These are phyloP conservation scores for Micrasema longulum DNA, from an alignment of 1,140 invertebrate species.

Conservation along the genomic window DNA sequence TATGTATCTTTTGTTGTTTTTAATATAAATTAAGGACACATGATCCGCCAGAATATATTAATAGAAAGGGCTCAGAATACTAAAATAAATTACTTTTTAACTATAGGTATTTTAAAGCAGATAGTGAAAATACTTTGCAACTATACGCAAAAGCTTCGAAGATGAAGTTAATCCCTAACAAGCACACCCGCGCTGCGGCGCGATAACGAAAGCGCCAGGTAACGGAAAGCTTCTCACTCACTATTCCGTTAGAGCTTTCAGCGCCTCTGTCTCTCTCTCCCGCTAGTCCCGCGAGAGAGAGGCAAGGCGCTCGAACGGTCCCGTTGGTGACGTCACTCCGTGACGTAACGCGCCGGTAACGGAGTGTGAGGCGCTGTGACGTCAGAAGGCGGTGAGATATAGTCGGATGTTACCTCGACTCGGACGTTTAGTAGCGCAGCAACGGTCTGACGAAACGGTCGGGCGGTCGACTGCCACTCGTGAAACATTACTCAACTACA, in stretches of 20 bases:
- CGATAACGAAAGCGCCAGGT: conserved; percentile 41
- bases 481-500: neutral
- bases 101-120: too few species aligned
- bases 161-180: conserved; percentile 1
- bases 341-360: conserved; percentile 59
- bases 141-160: neutral
- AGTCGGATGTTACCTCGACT: conserved; percentile 65
- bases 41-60: too few species aligned
- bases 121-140: neutral
- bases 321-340: conserved; percentile 65
- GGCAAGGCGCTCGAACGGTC: conserved; percentile 61
- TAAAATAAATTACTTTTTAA: too few species aligned
- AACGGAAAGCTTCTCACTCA: conserved; percentile 55
- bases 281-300: conserved; percentile 16
- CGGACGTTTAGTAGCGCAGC: conserved; percentile 65
- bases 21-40: too few species aligned
- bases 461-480: conserved; percentile 57
- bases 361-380: conserved; percentile 59
- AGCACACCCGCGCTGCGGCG: conserved; percentile 28
- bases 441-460: conserved; percentile 61
- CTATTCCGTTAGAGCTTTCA: conserved; percentile 65
- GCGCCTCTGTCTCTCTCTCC: conserved; percentile 52
- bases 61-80: too few species aligned
- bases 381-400: conserved; percentile 65
- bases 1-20: too few species aligned